Conservation (phyloP, 2,888 invertebrate species). For the Achlya flavicornis region DNA sequence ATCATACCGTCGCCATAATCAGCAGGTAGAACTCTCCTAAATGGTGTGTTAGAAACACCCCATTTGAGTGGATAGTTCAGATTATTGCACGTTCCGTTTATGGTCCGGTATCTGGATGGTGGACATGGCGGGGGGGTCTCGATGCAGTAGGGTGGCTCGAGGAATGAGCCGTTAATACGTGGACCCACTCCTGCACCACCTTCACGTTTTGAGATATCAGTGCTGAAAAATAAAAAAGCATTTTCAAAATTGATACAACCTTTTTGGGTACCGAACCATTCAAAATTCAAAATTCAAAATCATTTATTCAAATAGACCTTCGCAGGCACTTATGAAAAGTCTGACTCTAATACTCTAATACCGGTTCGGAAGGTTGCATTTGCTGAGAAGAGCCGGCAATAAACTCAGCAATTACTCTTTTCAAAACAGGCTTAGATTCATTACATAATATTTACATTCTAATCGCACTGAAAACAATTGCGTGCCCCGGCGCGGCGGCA, state of each 20-base stretch:
- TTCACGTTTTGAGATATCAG: conserved; percentile 38
- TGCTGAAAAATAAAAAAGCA: conserved; percentile 42
- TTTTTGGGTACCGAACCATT: no score
- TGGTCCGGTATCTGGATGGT: conserved; percentile 84
- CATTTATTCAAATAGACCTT: no score
- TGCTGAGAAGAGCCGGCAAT: no score
- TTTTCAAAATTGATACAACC: background rate
- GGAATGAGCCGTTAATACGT: conserved; percentile 55
- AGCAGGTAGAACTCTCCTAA: conserved; percentile 88
- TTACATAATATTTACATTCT: no score
- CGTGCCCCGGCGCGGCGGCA: no score
- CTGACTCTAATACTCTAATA: no score
- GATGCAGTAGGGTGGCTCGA: conserved; percentile 60
- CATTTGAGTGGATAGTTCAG: conserved; percentile 84
- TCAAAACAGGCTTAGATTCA: no score
- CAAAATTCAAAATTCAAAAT: no score
- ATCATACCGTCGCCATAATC: conserved; percentile 88
- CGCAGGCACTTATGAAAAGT: no score
- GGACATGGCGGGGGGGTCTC: conserved; percentile 60
- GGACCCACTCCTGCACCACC: conserved; percentile 68
- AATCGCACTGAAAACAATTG: no score
- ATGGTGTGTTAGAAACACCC: conserved; percentile 90
- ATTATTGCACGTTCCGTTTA: conserved; percentile 92
- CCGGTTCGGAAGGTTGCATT: no score
- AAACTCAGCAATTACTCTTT: no score